Evolutionary conservation across 2,113 vertebrate genomes (phyloP).

Genomic region (Psettodes erumei): DNA sequence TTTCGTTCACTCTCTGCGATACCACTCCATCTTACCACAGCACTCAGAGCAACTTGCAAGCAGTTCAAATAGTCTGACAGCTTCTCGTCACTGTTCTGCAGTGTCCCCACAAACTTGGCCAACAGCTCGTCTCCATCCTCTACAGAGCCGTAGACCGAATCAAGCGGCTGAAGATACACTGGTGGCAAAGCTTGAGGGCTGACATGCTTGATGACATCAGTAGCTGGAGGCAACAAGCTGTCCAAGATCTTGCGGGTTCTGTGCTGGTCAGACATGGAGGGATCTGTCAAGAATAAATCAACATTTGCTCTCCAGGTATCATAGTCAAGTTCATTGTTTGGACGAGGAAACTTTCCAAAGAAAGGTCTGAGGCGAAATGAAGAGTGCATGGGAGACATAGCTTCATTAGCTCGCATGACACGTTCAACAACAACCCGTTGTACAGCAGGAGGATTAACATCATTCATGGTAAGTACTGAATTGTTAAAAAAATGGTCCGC

Average conservation of each 20-base stretch:
- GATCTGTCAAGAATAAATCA: neutral
- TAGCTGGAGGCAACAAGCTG: neutral
- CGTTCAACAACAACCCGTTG: neutral
- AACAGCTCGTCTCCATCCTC: constrained; percentile 5
- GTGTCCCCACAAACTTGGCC: neutral
- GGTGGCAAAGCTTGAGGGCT: constrained; percentile 1
- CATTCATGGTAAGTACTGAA: neutral
- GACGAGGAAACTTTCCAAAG: neutral
- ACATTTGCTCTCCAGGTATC: neutral
- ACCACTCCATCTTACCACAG: too few species aligned
- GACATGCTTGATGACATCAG: neutral
- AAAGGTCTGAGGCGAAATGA: neutral
- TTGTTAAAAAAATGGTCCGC: too few species aligned
- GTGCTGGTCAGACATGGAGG: neutral
- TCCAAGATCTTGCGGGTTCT: too few species aligned
- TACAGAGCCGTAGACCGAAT: neutral
- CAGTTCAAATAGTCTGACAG: too few species aligned
- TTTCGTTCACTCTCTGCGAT: too few species aligned
- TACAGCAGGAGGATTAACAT: neutral
- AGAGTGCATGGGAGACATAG: too few species aligned
- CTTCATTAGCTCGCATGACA: too few species aligned
- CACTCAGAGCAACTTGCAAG: too few species aligned
- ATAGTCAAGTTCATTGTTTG: neutral
- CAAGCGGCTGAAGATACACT: neutral
- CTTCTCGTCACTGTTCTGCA: neutral